Base-by-base conservation (phyloP, 1,140 invertebrate genomes). In the Teleopsis dalmanni region DNA sequence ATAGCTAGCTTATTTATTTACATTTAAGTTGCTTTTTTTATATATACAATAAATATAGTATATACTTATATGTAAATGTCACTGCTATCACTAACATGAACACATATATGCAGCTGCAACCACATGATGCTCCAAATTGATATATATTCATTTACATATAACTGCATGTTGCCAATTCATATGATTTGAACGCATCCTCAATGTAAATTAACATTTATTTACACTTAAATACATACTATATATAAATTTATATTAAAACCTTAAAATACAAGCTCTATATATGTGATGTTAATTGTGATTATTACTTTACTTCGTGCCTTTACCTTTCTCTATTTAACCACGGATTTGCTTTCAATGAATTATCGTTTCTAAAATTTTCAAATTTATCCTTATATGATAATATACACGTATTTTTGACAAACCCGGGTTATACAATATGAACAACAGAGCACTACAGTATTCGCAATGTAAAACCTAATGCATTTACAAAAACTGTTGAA, bases 371-470 rank as follows among this genome's bases (percentile, higher is more conserved):
- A 40, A n/a, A 40, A 8, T 11, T 27, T 27, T 27, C 9, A 22
- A 29, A 29, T 13, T 29, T 29, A 13, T 29, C 13, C 10, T 16
- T 27, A 29, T 16, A 23, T 13, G 10, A 18, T 16, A 10, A 21
- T 16, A 43, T 19, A 31, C 9, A 31, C 31, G 8, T 27, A 31
- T 10, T 1, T 23, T 11, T 23, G 13, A 40, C n/a, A 23, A n/a
- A 5, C 4, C 13, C 3, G 25, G 21, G 19, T 22, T 22, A 40
- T 21, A 18, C 22, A 25, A 25, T 29, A 23, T 29, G 25, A 29
- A 35, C 43, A 54, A 62, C 61, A 67, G 64, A 67, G 64, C 64
- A 67, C 64, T 57, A 64, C 64, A 67, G 64, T 65, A 65, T 67
- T 67, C 64, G 67, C 58, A 67, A 57, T 59, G 58, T 67, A 56